These are phyloP conservation scores for Serranus cabrilla DNA, from an alignment of 2,797 vertebrate genomes.

Conservation along the genomic window DNA sequence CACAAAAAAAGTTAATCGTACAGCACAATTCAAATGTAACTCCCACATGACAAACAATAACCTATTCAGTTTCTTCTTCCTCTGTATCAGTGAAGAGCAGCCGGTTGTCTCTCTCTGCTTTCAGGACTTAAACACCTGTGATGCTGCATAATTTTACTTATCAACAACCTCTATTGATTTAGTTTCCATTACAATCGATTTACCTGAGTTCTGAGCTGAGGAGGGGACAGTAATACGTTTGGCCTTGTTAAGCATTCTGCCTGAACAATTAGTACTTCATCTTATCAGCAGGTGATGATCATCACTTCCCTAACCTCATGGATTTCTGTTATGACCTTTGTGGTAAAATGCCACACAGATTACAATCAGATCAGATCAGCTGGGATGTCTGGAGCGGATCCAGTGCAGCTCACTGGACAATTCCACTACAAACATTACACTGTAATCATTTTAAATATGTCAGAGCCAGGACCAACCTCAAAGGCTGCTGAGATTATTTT, in stretches of 20 bases:
- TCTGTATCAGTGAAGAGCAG: neutral
- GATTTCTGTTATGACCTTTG: conserved; percentile 52
- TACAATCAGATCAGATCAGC: conserved; percentile 38
- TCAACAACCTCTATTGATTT: neutral
- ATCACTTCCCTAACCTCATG: conserved; percentile 34
- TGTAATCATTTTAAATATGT: neutral
- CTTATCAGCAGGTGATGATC: conserved; percentile 39
- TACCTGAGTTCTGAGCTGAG: conserved; percentile 1
- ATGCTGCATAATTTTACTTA: neutral
- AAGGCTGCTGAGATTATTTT: conserved; percentile 99
- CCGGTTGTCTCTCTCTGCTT: neutral
- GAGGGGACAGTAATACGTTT: neutral
- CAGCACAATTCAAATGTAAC: neutral
- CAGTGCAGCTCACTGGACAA: neutral
- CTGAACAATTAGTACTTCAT: conserved; percentile 19
- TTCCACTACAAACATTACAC: neutral
- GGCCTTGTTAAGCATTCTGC: neutral
- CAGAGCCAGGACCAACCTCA: conserved; percentile 86
- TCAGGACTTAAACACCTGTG: neutral
- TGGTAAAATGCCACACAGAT: conserved; percentile 49
- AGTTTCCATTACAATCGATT: conserved; percentile 2
- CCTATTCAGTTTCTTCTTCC: neutral
- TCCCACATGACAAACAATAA: neutral
- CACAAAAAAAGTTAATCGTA: conserved; percentile 2
- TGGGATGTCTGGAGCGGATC: conserved; percentile 30